These are phyloP conservation scores for Acleris sparsana DNA, from an alignment of 2,888 invertebrate genomes.

Conservation along the genomic window DNA sequence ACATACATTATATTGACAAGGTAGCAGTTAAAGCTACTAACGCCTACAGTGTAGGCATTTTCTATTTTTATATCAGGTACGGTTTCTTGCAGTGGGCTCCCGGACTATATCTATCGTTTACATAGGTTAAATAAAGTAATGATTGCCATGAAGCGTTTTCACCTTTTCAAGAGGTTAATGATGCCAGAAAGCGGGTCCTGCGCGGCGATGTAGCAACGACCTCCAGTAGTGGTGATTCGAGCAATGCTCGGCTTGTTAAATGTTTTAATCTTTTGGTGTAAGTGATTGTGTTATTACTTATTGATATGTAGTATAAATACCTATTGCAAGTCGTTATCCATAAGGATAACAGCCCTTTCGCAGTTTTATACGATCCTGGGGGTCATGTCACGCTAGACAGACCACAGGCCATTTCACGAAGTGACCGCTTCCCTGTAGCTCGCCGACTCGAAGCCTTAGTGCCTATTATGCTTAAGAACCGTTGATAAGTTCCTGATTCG, in stretches of 20 bases:
- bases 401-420: slow-evolving; percentile 1
- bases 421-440: too few relatives aligned
- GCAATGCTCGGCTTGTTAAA: slow-evolving; percentile 26
- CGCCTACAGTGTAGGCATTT: too few relatives aligned
- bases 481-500: too few relatives aligned
- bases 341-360: slow-evolving; percentile 1
- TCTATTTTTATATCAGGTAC: too few relatives aligned
- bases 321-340: slow-evolving; percentile 13
- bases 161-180: neutral
- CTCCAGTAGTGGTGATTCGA: slow-evolving; percentile 11
- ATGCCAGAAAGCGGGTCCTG: slow-evolving; percentile 10
- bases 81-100: too few relatives aligned
- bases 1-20: too few relatives aligned
- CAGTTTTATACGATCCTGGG: neutral
- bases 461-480: too few relatives aligned
- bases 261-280: slow-evolving; percentile 36
- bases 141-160: slow-evolving; percentile 15
- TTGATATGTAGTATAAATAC: slow-evolving; percentile 29
- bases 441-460: too few relatives aligned
- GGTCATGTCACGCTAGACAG: too few relatives aligned
- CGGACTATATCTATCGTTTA: slow-evolving; percentile 14
- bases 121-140: slow-evolving; percentile 19
- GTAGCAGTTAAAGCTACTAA: too few relatives aligned
- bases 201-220: slow-evolving; percentile 6
- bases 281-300: slow-evolving; percentile 34